Conservation (phyloP, 2,888 invertebrate species). For the Hydroisotoma schaefferi region DNA sequence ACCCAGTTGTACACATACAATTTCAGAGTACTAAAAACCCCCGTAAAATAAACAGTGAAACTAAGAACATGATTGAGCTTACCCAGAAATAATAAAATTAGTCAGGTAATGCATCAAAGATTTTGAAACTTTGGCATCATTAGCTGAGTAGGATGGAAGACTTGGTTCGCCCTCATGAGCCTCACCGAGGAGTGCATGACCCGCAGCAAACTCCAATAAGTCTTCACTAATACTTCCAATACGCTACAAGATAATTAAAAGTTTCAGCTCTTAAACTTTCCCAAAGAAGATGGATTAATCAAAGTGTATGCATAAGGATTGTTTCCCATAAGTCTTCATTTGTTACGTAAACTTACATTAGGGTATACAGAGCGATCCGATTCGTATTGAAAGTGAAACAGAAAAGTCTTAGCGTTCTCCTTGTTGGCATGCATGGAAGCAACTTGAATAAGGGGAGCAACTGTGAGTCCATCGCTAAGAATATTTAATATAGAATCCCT, state of each 20-base stretch:
- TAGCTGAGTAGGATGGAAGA: constrained; percentile 44
- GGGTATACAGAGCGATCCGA: constrained; percentile 72
- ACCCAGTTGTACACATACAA: too few relatives aligned
- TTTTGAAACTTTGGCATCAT: constrained; percentile 45
- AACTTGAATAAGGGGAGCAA: constrained; percentile 67
- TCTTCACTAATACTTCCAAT: constrained; percentile 48
- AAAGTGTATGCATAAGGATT: neutral
- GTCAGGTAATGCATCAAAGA: constrained; percentile 46
- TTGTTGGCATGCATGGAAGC: constrained; percentile 61
- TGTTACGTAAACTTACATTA: constrained; percentile 57
- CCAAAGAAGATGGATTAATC: neutral
- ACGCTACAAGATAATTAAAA: constrained; percentile 24
- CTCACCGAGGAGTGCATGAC: constrained; percentile 43
- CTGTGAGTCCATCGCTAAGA: constrained; percentile 68
- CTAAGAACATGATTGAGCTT: constrained; percentile 17
- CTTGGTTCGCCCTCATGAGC: constrained; percentile 33
- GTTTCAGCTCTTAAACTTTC: neutral
- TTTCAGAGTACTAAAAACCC: too few relatives aligned
- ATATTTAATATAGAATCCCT: constrained; percentile 86
- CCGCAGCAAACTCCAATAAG: constrained; percentile 47
- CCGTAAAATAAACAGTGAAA: too few relatives aligned
- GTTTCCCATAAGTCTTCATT: neutral
- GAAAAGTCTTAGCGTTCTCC: constrained; percentile 64
- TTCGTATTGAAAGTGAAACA: constrained; percentile 78
- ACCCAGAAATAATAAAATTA: constrained; percentile 48